phyloP scores from a whole-genome alignment of 2,797 vertebrate species.

The Phalanger gymnotis region DNA sequence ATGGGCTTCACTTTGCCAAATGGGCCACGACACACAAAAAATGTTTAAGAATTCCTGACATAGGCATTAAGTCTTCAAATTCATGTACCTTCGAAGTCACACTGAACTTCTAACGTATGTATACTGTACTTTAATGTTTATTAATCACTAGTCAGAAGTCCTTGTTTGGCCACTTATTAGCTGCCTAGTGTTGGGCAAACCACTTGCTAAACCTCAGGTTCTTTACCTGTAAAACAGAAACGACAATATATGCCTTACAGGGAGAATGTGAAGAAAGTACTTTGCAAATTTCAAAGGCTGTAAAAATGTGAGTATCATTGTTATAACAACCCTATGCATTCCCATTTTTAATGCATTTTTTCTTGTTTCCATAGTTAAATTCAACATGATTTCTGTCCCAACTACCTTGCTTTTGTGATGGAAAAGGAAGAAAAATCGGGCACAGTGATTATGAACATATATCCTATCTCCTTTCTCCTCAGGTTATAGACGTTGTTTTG shows the following conservation, averaged over 20 bases:
- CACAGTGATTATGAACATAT: neutral
- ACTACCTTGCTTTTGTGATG: neutral
- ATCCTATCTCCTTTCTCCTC: conserved; percentile 8
- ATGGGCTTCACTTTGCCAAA: neutral
- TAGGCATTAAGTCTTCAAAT: neutral
- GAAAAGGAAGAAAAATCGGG: neutral
- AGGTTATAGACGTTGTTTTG: neutral
- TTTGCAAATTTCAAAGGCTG: neutral
- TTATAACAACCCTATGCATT: neutral
- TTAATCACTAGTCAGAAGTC: neutral
- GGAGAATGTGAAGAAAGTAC: neutral
- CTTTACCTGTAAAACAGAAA: neutral
- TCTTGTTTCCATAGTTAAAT: neutral
- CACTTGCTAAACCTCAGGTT: neutral
- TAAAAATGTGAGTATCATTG: neutral
- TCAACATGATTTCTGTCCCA: neutral
- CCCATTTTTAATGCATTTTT: neutral
- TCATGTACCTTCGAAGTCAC: neutral
- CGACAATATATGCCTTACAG: neutral
- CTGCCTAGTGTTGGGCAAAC: neutral
- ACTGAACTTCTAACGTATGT: neutral
- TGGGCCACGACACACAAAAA: neutral
- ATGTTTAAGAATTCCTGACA: neutral
- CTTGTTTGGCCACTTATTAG: neutral
- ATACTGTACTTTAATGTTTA: neutral